Percentiles rank a stretch among this genome's conserved stretches.
Conservation (phyloP, 2,888 invertebrate genomes). For the Netelia melanura region DNA sequence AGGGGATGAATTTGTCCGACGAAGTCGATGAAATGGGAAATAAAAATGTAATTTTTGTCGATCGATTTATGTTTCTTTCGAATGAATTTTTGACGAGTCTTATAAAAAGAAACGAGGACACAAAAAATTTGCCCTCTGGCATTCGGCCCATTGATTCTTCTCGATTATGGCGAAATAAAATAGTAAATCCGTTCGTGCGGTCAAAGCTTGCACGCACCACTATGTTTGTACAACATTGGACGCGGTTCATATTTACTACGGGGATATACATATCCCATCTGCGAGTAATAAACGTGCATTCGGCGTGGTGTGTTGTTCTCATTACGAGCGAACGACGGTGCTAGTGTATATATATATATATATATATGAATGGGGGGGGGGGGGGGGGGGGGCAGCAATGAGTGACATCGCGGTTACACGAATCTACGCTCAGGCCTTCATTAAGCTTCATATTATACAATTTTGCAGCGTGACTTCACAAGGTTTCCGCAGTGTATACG, state of each 20-base stretch:
- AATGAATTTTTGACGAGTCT: too few species aligned
- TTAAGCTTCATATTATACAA: constrained; percentile 66
- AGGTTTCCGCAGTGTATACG: constrained; percentile 48
- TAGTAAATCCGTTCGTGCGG: too few species aligned
- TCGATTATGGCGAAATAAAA: too few species aligned
- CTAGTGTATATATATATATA: background rate
- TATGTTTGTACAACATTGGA: background rate
- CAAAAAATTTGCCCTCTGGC: too few species aligned
- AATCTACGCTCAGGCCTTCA: constrained; percentile 63
- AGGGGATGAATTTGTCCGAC: too few species aligned
- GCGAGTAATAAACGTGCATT: background rate
- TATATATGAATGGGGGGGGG: background rate
- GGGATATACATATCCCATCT: background rate
- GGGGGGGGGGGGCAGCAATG: constrained; percentile 38
- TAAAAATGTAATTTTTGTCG: too few species aligned
- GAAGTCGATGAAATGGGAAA: too few species aligned
- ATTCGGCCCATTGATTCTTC: too few species aligned
- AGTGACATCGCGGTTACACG: constrained; percentile 64
- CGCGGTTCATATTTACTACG: background rate
- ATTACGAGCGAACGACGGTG: background rate
- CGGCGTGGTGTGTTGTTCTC: background rate
- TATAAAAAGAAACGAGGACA: too few species aligned
- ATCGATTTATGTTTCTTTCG: too few species aligned
- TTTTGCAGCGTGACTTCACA: constrained; percentile 62
- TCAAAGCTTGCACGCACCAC: background rate